These are phyloP conservation scores for Bombus pascuorum DNA, from an alignment of 1,140 invertebrate genomes.

Conservation along the genomic window DNA sequence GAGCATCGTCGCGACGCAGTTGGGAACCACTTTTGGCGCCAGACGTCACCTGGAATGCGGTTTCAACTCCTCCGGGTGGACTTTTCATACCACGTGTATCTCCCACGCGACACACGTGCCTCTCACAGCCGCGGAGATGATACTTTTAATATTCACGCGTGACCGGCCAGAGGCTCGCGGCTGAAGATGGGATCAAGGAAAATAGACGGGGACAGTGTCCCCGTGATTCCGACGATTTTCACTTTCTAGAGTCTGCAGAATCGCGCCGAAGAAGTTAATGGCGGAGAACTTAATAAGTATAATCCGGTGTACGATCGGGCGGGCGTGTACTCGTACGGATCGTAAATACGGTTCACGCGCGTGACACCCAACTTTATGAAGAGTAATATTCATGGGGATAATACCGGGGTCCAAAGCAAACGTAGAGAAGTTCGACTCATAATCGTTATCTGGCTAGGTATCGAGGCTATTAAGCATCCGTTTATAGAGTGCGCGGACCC, in stretches of 20 bases:
- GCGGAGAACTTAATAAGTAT: constrained; percentile 7
- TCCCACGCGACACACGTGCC: constrained; percentile 67
- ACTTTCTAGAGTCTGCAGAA: constrained; percentile 2
- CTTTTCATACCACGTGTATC: constrained; percentile 71
- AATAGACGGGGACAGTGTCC: too few species aligned
- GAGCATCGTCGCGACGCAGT: constrained; percentile 6
- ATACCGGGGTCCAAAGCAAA: constrained; percentile 10
- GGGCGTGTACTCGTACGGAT: not conserved
- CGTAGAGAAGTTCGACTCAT: constrained; percentile 2
- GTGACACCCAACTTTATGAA: constrained; percentile 7
- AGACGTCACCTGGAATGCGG: constrained; percentile 75
- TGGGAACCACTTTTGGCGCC: constrained; percentile 75
- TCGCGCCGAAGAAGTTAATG: not conserved
- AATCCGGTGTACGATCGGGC: not conserved
- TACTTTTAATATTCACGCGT: constrained; percentile 43
- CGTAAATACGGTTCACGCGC: constrained; percentile 25
- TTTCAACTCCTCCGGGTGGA: constrained; percentile 69
- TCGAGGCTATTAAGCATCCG: constrained; percentile 38
- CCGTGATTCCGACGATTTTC: constrained; percentile 24
- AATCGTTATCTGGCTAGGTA: constrained; percentile 10
- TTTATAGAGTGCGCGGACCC: constrained; percentile 27
- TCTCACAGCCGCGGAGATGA: constrained; percentile 22
- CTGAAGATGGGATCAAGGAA: not conserved
- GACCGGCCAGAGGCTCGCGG: not conserved
- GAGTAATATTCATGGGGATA: constrained; percentile 19